Percentiles rank a stretch among this genome's conserved stretches.
Conservation (phyloP, 2,797 vertebrate genomes). For the Erpetoichthys calabaricus region DNA sequence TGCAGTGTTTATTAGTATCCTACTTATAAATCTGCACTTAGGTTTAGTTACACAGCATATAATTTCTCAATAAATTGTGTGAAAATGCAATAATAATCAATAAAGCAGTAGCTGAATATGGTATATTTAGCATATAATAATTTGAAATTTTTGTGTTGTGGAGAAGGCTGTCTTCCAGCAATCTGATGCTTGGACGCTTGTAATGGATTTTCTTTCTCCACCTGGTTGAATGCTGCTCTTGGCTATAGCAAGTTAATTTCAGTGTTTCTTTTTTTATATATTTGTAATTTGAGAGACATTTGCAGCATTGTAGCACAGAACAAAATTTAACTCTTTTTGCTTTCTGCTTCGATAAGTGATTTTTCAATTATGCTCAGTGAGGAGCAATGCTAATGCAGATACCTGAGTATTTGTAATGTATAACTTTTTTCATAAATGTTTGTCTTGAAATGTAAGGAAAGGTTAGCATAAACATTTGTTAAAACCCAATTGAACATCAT, state of each 20-base stretch:
- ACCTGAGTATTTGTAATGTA: too few relatives aligned
- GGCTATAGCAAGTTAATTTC: constrained; percentile 83
- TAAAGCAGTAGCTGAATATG: constrained; percentile 21
- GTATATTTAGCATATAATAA: constrained; percentile 37
- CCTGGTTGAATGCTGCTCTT: constrained; percentile 63
- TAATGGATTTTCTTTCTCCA: constrained; percentile 48
- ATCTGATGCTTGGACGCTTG: constrained; percentile 48
- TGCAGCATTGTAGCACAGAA: constrained; percentile 23
- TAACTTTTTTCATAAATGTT: too few relatives aligned
- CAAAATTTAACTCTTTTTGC: constrained; percentile 20
- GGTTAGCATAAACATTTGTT: too few relatives aligned
- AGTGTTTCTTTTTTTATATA: constrained; percentile 18
- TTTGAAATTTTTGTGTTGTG: constrained; percentile 45
- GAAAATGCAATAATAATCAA: constrained; percentile 39
- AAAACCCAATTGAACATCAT: too few relatives aligned
- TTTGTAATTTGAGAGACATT: constrained; percentile 58
- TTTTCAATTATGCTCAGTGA: too few relatives aligned
- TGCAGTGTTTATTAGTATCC: constrained; percentile 7
- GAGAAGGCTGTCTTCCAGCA: constrained; percentile 42
- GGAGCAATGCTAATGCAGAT: too few relatives aligned
- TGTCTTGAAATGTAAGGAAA: too few relatives aligned
- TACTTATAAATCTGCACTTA: constrained; percentile 32
- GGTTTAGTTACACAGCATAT: constrained; percentile 17
- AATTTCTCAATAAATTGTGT: constrained; percentile 29
- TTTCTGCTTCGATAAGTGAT: too few relatives aligned